Percentiles rank a stretch among this genome's conserved stretches.
phyloP scores from a whole-genome alignment of 2,797 vertebrate species.

The Spatula versicolor region DNA sequence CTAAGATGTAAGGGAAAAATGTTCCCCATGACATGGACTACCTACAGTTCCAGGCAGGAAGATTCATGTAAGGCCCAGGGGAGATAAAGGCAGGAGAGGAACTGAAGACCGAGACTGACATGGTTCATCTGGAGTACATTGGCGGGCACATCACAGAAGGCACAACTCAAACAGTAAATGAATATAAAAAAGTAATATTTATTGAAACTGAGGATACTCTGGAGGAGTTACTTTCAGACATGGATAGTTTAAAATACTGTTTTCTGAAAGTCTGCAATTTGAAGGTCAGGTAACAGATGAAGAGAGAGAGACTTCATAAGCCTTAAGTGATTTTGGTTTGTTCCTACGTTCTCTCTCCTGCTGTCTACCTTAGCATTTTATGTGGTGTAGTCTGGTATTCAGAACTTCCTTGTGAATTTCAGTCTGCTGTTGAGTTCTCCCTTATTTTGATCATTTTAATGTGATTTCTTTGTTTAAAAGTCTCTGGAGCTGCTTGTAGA shows the following conservation, averaged over 20 bases:
- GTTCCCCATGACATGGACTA: conserved; percentile 67
- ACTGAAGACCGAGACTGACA: background rate
- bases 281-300: background rate
- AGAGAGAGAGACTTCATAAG: background rate
- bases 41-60: conserved; percentile 57
- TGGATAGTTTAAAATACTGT: background rate
- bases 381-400: background rate
- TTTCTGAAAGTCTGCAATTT: background rate
- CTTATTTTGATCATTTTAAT: background rate
- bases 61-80: conserved; percentile 37
- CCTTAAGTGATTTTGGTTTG: background rate
- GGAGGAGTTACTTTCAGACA: background rate
- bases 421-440: background rate
- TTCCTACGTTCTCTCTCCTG: background rate
- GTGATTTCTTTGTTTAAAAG: conserved; percentile 14
- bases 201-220: background rate
- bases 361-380: background rate
- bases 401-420: background rate
- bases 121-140: conserved; percentile 16
- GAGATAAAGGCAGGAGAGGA: conserved; percentile 36
- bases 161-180: background rate
- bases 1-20: conserved; percentile 69
- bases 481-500: background rate
- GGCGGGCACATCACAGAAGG: background rate
- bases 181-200: background rate